A percentile compares a stretch with the other conserved stretches of the same genome.
phyloP scores from a whole-genome alignment of 2,113 vertebrate species.

The Talpa occidentalis region DNA sequence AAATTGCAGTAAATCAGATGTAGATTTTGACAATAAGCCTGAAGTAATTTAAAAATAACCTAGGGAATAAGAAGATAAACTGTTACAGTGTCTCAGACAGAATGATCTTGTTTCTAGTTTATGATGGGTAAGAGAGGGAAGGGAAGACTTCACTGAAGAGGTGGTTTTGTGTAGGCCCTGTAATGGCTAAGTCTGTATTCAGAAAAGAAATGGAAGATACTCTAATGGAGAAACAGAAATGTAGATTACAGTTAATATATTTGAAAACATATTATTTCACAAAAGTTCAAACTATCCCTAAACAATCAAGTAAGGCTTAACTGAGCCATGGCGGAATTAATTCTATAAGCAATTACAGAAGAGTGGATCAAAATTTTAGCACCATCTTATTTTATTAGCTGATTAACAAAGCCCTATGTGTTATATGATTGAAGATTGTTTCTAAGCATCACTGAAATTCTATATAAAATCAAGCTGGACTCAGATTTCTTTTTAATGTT shows the following conservation, averaged over 20 bases:
- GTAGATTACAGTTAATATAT: not conserved
- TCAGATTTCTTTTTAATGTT: not conserved
- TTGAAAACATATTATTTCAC: not conserved
- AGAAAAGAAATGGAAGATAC: not conserved
- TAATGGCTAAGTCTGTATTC: not conserved
- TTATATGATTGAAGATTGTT: not conserved
- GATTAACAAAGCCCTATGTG: not conserved
- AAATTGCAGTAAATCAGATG: not conserved
- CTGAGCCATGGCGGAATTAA: not conserved
- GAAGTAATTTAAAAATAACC: not conserved
- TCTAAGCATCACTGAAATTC: constrained; percentile 42
- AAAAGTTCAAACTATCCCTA: not conserved
- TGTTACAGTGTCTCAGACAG: not conserved
- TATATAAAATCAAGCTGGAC: not conserved
- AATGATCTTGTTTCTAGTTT: not conserved
- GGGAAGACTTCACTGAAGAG: not conserved
- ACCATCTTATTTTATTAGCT: not conserved
- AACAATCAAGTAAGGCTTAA: not conserved
- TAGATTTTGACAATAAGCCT: not conserved
- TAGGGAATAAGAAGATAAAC: not conserved
- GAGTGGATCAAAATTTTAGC: not conserved
- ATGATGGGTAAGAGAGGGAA: not conserved
- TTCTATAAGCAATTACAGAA: not conserved
- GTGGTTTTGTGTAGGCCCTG: not conserved
- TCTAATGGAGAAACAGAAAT: not conserved